Evolutionary conservation across 2,797 vertebrate species (phyloP).

Genomic region (Cyclura pinguis): DNA sequence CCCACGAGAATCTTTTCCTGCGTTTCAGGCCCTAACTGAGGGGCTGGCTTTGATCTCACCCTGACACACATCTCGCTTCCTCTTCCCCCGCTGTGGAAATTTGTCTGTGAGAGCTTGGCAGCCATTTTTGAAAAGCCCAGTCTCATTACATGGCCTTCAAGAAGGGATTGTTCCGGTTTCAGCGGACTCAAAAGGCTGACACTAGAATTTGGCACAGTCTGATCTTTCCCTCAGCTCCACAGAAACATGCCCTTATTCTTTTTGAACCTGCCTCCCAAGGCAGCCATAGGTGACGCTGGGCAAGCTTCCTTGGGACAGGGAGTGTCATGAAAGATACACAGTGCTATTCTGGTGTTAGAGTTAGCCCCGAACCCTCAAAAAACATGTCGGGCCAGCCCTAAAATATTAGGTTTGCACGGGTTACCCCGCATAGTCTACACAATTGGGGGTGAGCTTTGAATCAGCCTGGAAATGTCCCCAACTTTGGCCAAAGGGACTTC

Average conservation of each 20-base stretch:
- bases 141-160: slow-evolving; percentile 14
- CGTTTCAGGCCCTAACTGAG: neutral
- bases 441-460: too few species aligned
- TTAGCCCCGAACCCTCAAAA: too few species aligned
- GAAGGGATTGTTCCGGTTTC: neutral
- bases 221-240: neutral
- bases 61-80: neutral
- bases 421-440: too few species aligned
- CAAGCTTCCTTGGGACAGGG: too few species aligned
- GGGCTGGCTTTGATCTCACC: neutral
- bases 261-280: too few species aligned
- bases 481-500: too few species aligned
- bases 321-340: neutral
- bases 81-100: neutral
- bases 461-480: too few species aligned
- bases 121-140: neutral
- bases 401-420: too few species aligned
- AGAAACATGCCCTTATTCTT: too few species aligned
- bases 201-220: neutral
- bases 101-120: neutral
- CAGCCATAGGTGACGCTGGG: too few species aligned
- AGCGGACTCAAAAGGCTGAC: neutral
- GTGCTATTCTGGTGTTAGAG: neutral
- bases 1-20: too few species aligned
- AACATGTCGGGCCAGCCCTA: too few species aligned